Conservation (phyloP, 2,888 invertebrate species). For the Perithous albicinctus region DNA sequence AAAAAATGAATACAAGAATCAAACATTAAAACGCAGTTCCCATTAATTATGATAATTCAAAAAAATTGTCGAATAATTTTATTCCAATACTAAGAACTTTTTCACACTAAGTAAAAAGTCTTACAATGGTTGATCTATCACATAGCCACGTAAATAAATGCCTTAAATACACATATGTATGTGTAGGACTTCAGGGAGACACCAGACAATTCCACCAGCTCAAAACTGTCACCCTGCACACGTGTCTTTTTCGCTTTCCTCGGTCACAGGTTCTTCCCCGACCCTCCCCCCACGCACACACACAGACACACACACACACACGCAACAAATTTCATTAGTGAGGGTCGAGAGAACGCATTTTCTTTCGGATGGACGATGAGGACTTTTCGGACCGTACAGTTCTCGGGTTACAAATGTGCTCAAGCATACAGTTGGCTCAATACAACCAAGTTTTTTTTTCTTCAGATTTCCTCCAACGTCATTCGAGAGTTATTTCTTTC, state of each 20-base stretch:
- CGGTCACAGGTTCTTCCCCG: background rate
- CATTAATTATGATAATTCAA: no score
- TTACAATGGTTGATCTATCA: no score
- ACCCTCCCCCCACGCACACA: background rate
- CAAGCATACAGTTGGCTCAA: slow-evolving; percentile 8
- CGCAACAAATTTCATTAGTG: no score
- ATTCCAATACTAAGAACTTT: no score
- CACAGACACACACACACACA: background rate
- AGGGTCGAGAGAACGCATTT: slow-evolving; percentile 29
- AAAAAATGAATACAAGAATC: no score
- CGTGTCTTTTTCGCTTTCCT: background rate
- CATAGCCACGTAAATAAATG: slow-evolving; percentile 14
- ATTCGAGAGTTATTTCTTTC: slow-evolving; percentile 2
- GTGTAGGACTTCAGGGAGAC: no score
- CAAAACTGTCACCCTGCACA: background rate
- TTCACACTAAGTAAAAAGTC: no score
- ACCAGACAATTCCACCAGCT: background rate
- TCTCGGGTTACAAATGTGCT: slow-evolving; percentile 50
- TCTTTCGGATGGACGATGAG: background rate
- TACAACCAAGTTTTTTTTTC: slow-evolving; percentile 4
- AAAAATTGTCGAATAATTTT: no score
- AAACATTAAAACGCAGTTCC: no score
- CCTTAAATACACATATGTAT: no score
- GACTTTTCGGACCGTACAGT: slow-evolving; percentile 2
- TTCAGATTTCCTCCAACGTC: background rate